These are phyloP conservation scores for Listronotus oregonensis DNA, from an alignment of 1,140 invertebrate species.

Conservation along the genomic window DNA sequence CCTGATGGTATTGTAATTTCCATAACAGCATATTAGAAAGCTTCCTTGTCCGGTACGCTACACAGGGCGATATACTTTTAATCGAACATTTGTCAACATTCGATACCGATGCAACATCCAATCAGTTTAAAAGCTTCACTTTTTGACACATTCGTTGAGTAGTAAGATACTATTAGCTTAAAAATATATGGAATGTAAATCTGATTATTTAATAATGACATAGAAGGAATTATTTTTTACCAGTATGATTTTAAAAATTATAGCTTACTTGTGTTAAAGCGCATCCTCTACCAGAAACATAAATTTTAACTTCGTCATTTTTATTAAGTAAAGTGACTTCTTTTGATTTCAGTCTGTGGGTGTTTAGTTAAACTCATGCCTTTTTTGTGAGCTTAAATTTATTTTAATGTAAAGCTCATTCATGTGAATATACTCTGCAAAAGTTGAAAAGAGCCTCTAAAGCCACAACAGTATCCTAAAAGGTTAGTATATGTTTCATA, in stretches of 20 bases:
- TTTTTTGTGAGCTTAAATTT: slow-evolving; percentile 33
- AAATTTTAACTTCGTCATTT: slow-evolving; percentile 52
- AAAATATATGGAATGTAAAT: too few species aligned
- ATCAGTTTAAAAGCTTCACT: slow-evolving; percentile 49
- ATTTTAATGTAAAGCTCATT: slow-evolving; percentile 42
- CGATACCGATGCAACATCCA: slow-evolving; percentile 45
- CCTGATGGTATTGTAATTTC: slow-evolving; percentile 69
- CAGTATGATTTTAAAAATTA: neutral
- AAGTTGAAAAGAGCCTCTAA: slow-evolving; percentile 66
- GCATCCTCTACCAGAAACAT: slow-evolving; percentile 65
- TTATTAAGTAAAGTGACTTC: slow-evolving; percentile 49
- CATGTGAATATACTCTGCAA: slow-evolving; percentile 51
- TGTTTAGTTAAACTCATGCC: slow-evolving; percentile 35
- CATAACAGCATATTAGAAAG: slow-evolving; percentile 64
- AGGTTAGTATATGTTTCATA: too few species aligned
- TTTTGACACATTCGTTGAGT: slow-evolving; percentile 41
- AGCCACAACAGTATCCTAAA: slow-evolving; percentile 66
- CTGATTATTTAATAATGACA: too few species aligned
- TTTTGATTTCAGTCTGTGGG: slow-evolving; percentile 43
- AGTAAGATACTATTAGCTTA: slow-evolving; percentile 41
- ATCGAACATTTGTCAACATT: slow-evolving; percentile 48
- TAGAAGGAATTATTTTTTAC: too few species aligned
- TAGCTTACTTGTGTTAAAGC: slow-evolving; percentile 61
- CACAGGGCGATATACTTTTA: slow-evolving; percentile 46
- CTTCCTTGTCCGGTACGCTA: slow-evolving; percentile 43